Evolutionary conservation across 2,888 invertebrate genomes (phyloP).

Genomic region (Cordylochernes scorpioides): DNA sequence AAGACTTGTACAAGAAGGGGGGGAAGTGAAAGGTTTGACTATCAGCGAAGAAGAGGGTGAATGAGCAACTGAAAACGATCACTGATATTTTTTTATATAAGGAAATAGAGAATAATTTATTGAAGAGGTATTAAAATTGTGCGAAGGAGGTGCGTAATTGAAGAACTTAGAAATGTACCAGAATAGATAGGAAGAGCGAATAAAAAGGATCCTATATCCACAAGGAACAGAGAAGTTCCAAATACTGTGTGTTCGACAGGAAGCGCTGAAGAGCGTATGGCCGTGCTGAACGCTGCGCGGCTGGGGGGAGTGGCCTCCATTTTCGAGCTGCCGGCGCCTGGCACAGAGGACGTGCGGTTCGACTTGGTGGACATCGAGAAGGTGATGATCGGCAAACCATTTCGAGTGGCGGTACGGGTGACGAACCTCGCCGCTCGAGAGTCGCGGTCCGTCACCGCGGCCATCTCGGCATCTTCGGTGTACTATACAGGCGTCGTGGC

Average conservation of each 20-base stretch:
- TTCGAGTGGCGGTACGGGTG: conserved; percentile 38
- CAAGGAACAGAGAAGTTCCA: too few relatives aligned
- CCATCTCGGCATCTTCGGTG: conserved; percentile 37
- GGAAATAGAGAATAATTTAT: too few relatives aligned
- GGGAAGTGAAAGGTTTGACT: too few relatives aligned
- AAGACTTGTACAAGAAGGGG: too few relatives aligned
- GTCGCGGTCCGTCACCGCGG: conserved; percentile 35
- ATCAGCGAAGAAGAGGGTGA: too few relatives aligned
- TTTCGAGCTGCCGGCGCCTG: conserved; percentile 18
- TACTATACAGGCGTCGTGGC: conserved; percentile 50
- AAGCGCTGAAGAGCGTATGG: conserved; percentile 38
- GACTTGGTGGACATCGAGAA: conserved; percentile 38
- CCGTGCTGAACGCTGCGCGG: conserved; percentile 44
- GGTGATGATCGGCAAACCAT: conserved; percentile 37
- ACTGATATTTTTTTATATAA: too few relatives aligned
- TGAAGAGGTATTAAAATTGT: too few relatives aligned
- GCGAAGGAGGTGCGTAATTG: too few relatives aligned
- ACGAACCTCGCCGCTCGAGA: conserved; percentile 32
- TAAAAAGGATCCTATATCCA: too few relatives aligned
- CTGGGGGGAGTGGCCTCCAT: conserved; percentile 12
- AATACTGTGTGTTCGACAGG: conserved; percentile 2
- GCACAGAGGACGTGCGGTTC: conserved; percentile 19
- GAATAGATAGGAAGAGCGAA: too few relatives aligned
- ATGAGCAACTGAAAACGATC: too few relatives aligned
- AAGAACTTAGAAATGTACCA: too few relatives aligned